Conservation (phyloP, 2,797 vertebrate genomes). For the Helostoma temminkii region DNA sequence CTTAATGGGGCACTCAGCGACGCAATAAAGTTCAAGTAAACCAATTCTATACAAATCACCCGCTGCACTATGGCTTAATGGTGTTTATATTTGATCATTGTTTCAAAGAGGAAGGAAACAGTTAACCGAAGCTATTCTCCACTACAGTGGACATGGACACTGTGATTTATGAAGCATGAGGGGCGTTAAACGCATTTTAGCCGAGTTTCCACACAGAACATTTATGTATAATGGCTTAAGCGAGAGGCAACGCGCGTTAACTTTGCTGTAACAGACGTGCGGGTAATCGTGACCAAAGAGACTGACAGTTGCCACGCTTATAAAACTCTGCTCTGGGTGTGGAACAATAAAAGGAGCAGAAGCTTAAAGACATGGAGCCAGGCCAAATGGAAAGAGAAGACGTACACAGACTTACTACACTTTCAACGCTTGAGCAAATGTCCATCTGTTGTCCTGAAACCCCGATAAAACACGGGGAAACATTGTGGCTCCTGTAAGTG, state of each 20-base stretch:
- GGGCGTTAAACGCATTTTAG: conserved; percentile 71
- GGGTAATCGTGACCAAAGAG: conserved; percentile 51
- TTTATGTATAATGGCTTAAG: conserved; percentile 70
- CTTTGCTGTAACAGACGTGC: conserved; percentile 31
- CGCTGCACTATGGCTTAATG: conserved; percentile 79
- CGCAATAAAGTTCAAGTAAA: conserved; percentile 84
- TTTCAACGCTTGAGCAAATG: conserved; percentile 47
- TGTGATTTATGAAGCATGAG: conserved; percentile 83
- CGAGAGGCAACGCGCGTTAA: conserved; percentile 51
- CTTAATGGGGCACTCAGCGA: conserved; percentile 84
- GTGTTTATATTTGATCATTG: conserved; percentile 85
- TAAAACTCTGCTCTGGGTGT: conserved; percentile 44
- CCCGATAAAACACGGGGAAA: neutral
- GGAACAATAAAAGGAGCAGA: conserved; percentile 68
- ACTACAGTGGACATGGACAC: conserved; percentile 60
- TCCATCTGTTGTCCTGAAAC: conserved; percentile 48
- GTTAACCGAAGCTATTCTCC: conserved; percentile 76
- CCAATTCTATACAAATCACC: conserved; percentile 77
- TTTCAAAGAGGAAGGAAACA: conserved; percentile 85
- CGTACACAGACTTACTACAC: conserved; percentile 22
- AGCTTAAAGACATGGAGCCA: conserved; percentile 31
- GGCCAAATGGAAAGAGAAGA: conserved; percentile 48
- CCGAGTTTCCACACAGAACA: conserved; percentile 48
- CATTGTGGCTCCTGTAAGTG: no score
- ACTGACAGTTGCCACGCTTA: conserved; percentile 57